phyloP scores from a whole-genome alignment of 2,113 vertebrate genomes.

The Psilopsiagon aurifrons region DNA sequence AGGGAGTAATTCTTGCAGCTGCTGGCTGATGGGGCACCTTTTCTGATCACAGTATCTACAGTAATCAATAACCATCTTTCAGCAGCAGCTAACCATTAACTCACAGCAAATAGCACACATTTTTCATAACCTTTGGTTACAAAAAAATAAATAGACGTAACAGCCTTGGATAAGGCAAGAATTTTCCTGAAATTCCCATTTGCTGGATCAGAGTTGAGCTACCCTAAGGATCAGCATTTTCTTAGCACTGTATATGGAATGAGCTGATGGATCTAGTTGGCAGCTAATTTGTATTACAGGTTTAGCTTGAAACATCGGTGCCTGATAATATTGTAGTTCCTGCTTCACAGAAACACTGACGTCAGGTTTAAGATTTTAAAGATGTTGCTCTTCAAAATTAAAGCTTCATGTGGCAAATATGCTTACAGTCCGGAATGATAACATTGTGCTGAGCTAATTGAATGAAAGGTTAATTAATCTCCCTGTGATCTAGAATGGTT shows the following conservation, averaged over 20 bases:
- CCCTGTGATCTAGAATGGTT: not conserved
- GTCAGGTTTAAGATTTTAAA: not conserved
- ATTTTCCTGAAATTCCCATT: not conserved
- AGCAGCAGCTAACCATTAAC: conserved; percentile 21
- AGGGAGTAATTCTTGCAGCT: not conserved
- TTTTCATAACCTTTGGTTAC: not conserved
- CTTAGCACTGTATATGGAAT: not conserved
- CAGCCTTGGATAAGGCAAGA: not conserved
- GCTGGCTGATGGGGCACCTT: not conserved
- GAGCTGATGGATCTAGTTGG: not conserved
- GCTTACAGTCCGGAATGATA: not conserved
- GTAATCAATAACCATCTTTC: not conserved
- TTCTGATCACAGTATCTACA: not conserved
- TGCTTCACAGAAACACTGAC: not conserved
- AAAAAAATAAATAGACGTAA: not conserved
- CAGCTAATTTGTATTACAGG: not conserved
- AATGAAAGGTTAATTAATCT: not conserved
- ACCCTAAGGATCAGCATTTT: not conserved
- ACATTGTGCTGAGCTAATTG: not conserved
- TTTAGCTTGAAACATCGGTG: not conserved
- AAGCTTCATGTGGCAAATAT: not conserved
- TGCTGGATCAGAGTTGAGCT: not conserved
- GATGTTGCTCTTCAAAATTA: not conserved
- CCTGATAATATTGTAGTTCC: not conserved
- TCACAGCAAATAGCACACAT: not conserved